Conservation (phyloP, 2,113 vertebrate genomes). For the Scytalopus superciliaris region DNA sequence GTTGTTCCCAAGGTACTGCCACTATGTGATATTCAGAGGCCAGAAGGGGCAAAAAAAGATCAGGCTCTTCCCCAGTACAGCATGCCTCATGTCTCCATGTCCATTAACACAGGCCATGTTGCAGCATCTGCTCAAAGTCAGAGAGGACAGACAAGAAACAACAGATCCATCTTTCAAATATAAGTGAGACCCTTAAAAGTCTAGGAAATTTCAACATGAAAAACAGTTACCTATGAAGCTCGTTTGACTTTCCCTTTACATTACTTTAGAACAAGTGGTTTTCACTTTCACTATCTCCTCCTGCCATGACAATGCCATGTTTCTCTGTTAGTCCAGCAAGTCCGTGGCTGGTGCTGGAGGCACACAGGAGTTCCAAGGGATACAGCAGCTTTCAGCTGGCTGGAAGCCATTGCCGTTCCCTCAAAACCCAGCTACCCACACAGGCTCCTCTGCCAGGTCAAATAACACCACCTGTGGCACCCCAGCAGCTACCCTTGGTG, state of each 20-base stretch:
- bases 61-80: not conserved
- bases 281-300: not conserved
- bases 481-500: fast-evolving
- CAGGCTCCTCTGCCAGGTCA: not conserved
- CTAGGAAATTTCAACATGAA: not conserved
- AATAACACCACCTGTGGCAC: not conserved
- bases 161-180: not conserved
- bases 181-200: not conserved
- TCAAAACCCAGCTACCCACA: not conserved
- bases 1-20: not conserved
- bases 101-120: not conserved
- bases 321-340: not conserved
- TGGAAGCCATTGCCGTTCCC: not conserved
- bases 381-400: too few species aligned
- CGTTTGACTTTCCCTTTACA: not conserved
- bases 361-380: not conserved
- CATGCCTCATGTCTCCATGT: too few species aligned
- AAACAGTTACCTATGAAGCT: not conserved
- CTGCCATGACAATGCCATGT: not conserved
- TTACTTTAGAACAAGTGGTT: not conserved
- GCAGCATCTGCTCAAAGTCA: not conserved
- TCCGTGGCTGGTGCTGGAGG: not conserved
- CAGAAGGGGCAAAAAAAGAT: not conserved
- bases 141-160: not conserved
- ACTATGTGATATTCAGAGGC: not conserved